A percentile compares a stretch with the other conserved stretches of the same genome.
phyloP scores from a whole-genome alignment of 2,797 vertebrate species.

The Octomys mimax region DNA sequence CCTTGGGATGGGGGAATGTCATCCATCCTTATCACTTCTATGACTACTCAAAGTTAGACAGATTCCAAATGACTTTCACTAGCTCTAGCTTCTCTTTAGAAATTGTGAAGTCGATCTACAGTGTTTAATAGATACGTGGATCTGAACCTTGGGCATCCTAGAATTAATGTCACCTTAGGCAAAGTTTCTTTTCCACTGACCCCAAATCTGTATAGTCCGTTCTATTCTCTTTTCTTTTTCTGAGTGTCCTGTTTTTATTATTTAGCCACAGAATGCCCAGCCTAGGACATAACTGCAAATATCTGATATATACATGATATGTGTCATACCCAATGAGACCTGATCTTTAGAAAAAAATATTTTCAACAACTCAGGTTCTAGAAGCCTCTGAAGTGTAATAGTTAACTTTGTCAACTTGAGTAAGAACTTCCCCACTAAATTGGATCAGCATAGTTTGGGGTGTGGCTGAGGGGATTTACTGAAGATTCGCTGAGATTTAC shows the following conservation, averaged over 20 bases:
- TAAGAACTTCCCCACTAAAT: not conserved
- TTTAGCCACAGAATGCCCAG: not conserved
- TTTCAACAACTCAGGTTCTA: not conserved
- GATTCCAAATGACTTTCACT: not conserved
- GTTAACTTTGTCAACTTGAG: not conserved
- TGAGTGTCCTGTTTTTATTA: not conserved
- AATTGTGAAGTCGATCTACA: not conserved
- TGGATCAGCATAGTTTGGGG: not conserved
- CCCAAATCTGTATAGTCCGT: not conserved
- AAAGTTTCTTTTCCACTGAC: not conserved
- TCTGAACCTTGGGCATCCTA: not conserved
- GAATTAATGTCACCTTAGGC: slow-evolving; percentile 5
- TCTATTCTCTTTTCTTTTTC: slow-evolving; percentile 13
- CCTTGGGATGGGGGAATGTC: not conserved
- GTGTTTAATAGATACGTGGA: not conserved
- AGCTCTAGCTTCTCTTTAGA: not conserved
- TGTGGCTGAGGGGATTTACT: not conserved
- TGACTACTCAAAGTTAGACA: not conserved
- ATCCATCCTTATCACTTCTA: not conserved
- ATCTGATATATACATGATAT: not conserved
- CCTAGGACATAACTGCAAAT: not conserved
- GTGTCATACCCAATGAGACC: not conserved
- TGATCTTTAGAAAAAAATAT: not conserved
- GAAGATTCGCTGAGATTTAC: not conserved
- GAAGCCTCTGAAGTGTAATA: not conserved